These are phyloP conservation scores for Zaprionus lineosus DNA, from an alignment of 2,888 invertebrate species.

Conservation along the genomic window DNA sequence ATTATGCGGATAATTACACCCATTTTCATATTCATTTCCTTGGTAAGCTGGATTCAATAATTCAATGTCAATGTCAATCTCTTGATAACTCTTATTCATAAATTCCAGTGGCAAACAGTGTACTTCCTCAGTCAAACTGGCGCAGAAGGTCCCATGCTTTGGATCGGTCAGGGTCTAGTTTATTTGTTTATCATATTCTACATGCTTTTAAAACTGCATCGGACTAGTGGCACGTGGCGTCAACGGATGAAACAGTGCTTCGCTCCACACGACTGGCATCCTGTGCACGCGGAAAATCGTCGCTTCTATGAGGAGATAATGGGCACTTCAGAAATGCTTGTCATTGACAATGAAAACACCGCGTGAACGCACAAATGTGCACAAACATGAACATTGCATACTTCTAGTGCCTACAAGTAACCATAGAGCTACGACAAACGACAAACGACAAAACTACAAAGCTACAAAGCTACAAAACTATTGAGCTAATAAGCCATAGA, in stretches of 20 bases:
- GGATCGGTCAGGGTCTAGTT: slow-evolving; percentile 66
- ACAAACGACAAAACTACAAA: too few relatives aligned
- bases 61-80: background rate
- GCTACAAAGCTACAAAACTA: too few relatives aligned
- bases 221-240: slow-evolving; percentile 72
- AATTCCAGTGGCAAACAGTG: slow-evolving; percentile 34
- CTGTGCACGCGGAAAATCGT: slow-evolving; percentile 80
- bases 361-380: slow-evolving; percentile 20
- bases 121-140: slow-evolving; percentile 32
- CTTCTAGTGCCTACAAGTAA: slow-evolving; percentile 59
- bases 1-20: slow-evolving; percentile 80
- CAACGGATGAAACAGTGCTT: slow-evolving; percentile 79
- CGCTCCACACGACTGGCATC: slow-evolving; percentile 82
- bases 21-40: slow-evolving; percentile 67
- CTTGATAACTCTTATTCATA: background rate
- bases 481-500: too few relatives aligned
- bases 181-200: slow-evolving; percentile 74
- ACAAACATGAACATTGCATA: slow-evolving; percentile 17
- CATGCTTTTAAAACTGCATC: slow-evolving; percentile 72
- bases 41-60: slow-evolving; percentile 65
- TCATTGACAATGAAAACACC: slow-evolving; percentile 58
- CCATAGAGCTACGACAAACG: slow-evolving; percentile 7
- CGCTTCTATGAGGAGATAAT: slow-evolving; percentile 81
- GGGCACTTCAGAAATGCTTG: slow-evolving; percentile 81
- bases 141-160: slow-evolving; percentile 47